These are phyloP conservation scores for Gari tellinella DNA, from an alignment of 2,888 invertebrate species.

Conservation along the genomic window DNA sequence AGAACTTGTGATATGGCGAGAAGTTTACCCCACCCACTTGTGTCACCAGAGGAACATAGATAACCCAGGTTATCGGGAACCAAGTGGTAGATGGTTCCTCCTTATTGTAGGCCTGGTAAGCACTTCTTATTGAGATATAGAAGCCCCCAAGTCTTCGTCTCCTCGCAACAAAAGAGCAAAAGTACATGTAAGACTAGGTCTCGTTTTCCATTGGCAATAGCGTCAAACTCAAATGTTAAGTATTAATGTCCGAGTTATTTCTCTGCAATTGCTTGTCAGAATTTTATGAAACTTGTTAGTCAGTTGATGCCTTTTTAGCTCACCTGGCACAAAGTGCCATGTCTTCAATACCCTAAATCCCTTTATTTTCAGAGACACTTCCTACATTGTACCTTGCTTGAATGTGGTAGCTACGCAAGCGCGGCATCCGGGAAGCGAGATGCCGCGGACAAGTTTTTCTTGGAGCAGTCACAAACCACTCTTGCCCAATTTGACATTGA, in stretches of 20 bases:
- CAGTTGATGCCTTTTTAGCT: too few species aligned
- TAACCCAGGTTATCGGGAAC: slow-evolving; percentile 77
- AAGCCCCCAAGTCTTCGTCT: too few species aligned
- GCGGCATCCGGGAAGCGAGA: slow-evolving; percentile 72
- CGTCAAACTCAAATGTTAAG: too few species aligned
- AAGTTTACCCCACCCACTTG: slow-evolving; percentile 78
- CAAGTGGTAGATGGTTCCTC: slow-evolving; percentile 79
- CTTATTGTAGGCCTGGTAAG: slow-evolving; percentile 82
- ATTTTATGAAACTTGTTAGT: too few species aligned
- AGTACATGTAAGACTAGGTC: too few species aligned
- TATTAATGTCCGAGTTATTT: too few species aligned
- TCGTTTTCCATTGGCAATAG: too few species aligned
- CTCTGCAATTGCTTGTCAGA: too few species aligned
- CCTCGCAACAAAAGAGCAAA: too few species aligned
- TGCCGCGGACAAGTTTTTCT: slow-evolving; percentile 92
- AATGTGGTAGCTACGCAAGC: slow-evolving; percentile 80
- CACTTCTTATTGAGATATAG: too few species aligned
- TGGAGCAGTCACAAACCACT: slow-evolving; percentile 95
- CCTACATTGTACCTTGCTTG: slow-evolving; percentile 79
- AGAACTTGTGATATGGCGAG: slow-evolving; percentile 83
- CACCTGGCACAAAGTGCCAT: too few species aligned
- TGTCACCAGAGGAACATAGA: slow-evolving; percentile 50
- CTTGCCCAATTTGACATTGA: slow-evolving; percentile 85
- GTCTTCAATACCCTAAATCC: too few species aligned
- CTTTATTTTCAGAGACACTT: slow-evolving; percentile 76